phyloP scores from a whole-genome alignment of 35 echinoderm and acorn worm genomes.

The Ophiothrix spiculata region DNA sequence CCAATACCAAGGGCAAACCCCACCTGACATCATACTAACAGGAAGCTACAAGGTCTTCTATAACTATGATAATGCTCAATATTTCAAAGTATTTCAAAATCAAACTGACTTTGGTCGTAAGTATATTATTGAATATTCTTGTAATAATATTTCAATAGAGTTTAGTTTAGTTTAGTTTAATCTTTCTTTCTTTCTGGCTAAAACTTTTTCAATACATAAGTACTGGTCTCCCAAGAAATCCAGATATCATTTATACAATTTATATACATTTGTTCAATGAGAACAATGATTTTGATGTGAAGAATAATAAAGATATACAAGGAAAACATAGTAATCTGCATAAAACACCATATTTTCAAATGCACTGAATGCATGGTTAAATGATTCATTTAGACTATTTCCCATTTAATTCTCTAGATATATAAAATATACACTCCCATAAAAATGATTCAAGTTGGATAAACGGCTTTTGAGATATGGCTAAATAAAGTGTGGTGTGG shows the following conservation, averaged over 20 bases:
- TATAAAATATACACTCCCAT: too few relatives aligned
- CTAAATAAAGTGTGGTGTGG: background rate
- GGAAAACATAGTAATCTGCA: too few relatives aligned
- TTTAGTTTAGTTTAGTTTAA: background rate
- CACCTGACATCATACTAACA: background rate
- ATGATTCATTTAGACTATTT: too few relatives aligned
- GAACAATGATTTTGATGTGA: too few relatives aligned
- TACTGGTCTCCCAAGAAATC: too few relatives aligned
- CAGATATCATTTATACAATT: too few relatives aligned
- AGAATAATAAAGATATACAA: too few relatives aligned
- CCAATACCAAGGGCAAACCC: too few relatives aligned
- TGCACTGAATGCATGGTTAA: too few relatives aligned
- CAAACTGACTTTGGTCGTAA: background rate
- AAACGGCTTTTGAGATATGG: background rate
- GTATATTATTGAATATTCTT: background rate
- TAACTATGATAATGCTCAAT: background rate
- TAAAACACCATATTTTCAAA: too few relatives aligned
- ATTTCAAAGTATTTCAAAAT: background rate
- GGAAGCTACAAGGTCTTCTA: background rate
- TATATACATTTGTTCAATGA: too few relatives aligned
- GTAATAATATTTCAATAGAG: background rate
- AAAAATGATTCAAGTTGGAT: background rate
- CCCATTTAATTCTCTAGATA: too few relatives aligned
- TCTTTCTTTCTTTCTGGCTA: background rate
- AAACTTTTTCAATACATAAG: background rate